Conservation (phyloP, 2,888 invertebrate species). For the Chouioia cunea region DNA sequence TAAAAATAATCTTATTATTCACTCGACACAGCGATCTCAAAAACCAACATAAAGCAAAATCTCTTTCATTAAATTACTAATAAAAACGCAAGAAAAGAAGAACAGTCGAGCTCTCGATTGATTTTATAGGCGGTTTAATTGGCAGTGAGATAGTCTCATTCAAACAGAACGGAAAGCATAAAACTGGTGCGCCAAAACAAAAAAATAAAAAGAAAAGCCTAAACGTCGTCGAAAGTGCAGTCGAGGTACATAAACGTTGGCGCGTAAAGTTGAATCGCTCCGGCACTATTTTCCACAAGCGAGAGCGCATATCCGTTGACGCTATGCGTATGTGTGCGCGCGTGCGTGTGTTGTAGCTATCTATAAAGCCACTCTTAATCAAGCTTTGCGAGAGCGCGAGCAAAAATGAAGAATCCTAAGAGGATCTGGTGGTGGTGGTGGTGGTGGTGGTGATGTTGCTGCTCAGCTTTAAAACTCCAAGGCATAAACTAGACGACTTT, state of each 20-base stretch:
- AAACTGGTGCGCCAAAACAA: neutral
- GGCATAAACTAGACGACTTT: constrained; percentile 27
- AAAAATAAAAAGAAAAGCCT: neutral
- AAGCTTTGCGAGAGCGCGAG: neutral
- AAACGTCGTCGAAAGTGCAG: no score
- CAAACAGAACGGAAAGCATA: constrained; percentile 17
- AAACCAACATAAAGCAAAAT: no score
- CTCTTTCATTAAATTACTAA: no score
- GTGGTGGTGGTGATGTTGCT: no score
- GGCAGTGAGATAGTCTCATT: no score
- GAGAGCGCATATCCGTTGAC: neutral
- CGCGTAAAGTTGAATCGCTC: constrained; percentile 30
- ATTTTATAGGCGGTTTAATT: no score
- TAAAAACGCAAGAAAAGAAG: no score
- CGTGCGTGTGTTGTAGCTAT: neutral
- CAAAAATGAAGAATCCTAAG: constrained; percentile 33
- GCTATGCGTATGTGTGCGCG: neutral
- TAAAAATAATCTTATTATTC: no score
- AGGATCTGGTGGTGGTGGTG: neutral
- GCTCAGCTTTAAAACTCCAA: neutral
- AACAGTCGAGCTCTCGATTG: no score
- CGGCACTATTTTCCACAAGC: constrained; percentile 16
- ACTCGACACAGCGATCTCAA: no score
- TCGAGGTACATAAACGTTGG: constrained; percentile 10
- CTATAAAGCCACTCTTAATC: constrained; percentile 23